Evolutionary conservation across 2,113 vertebrate genomes (phyloP), one percentile per base, ranked within the genome.

Genomic region (Cynoglossus semilaevis): DNA sequence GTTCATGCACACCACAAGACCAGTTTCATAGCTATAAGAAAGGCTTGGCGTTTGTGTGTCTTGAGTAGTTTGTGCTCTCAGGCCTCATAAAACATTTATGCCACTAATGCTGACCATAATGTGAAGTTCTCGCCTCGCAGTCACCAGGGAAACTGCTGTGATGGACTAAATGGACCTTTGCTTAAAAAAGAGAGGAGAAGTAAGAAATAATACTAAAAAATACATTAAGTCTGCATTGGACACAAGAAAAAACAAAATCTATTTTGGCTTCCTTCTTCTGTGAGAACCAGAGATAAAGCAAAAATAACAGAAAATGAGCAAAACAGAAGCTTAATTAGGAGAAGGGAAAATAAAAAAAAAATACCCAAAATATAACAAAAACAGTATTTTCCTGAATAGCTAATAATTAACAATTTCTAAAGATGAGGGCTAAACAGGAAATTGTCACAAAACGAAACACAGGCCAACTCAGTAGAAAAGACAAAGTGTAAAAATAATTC

Each of bases 1-100:
- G 41, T 61, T 59, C 59, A 22, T 40, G 44, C 51, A 51, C 34
- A 45, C 51, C 2, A 19, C 37, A 14, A 43, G 46, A 44, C 16
- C 76, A 71, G 51, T 70, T 60, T 78, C 64, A 65, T 37, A 29
- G 51, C 49, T 15, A 67, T 16, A 47, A 1, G 37, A 56, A 48
- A 5, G 34, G 16, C 12, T 56, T 38, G 2, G 53, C 11, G 15
- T 49, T 61, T 19, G 51, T 68, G 63, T 53, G 70, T 63, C 51
- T 81, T 72, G 63, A 76, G 70, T 59, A 52, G 79, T 55, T 75
- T 76, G 68, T 71, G 73, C 66, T 55, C 49, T 37, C 49, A 15
- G 65, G 58, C 63, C 72, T 80, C 66, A 72, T 82, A 65, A 85
- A 85, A 85, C 72, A 83, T 77, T 72, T 11, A 85, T 74, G 70